phyloP scores from a whole-genome alignment of 2,113 vertebrate species.

The Dipodomys ordii region DNA sequence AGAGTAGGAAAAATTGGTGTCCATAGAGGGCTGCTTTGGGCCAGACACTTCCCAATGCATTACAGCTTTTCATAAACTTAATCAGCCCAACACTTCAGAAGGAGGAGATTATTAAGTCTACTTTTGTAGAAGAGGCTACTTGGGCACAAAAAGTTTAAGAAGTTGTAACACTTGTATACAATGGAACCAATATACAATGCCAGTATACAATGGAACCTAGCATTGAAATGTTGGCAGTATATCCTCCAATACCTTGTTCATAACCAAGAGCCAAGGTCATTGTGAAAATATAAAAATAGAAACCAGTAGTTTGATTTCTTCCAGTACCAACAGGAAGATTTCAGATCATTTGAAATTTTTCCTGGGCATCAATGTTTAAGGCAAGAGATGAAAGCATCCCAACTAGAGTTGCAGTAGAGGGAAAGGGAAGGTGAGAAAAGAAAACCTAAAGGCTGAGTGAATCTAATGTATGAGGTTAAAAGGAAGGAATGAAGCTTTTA shows the following conservation, averaged over 20 bases:
- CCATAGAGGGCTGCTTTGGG: fast-evolving
- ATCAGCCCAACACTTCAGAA: background rate
- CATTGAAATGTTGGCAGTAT: background rate
- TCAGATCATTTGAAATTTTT: background rate
- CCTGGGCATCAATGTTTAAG: background rate
- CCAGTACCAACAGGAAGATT: background rate
- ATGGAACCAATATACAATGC: background rate
- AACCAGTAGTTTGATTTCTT: background rate
- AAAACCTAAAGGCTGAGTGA: background rate
- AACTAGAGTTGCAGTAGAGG: background rate
- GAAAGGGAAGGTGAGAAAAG: background rate
- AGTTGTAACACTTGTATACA: background rate
- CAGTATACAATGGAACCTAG: background rate
- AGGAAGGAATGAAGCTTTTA: constrained; percentile 64
- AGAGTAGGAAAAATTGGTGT: background rate
- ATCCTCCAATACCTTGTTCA: background rate
- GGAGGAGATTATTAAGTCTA: background rate
- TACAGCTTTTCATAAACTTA: background rate
- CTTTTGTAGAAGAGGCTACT: background rate
- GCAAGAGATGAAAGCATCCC: background rate
- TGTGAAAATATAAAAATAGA: background rate
- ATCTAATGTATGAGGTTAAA: constrained; percentile 48
- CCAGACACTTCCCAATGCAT: background rate
- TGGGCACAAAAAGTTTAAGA: background rate
- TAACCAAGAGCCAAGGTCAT: background rate